Base-by-base conservation (phyloP, 2,797 vertebrate species). In the Salmo trutta region DNA sequence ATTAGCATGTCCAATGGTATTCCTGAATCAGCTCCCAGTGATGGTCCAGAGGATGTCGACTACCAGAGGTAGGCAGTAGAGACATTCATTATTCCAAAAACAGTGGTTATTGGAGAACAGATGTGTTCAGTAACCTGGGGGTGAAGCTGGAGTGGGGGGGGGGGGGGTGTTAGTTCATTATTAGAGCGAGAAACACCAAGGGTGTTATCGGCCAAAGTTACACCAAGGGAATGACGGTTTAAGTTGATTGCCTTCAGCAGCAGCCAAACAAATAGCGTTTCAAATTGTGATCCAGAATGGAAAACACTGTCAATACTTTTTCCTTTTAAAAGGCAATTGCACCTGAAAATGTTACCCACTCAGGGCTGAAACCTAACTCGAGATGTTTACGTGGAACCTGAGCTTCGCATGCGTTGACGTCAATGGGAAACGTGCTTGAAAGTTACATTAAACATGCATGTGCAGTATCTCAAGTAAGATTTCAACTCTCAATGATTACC, bases 31-130 rank as follows among this genome's bases (percentile, higher is more conserved):
- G 53, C 76, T 69, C 29, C 2, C 27, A 71, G 67, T 81, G 65
- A 69, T 0, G 0, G 10, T 74, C 71, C 71, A 70, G 53, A 78
- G 75, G 73, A 86, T 75, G 72, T 19, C 3, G 51, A 59, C 36
- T 80, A 54, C 66, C 77, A 21, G 69, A 77, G 87, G 75, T 76
- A 72, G 82, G 83, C 86, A 78, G 72, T 84, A 77, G 84, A 79
- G 77, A 84, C 73, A 70, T 62, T 62, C 12, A 47, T 74, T 52
- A 17, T 70, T 68, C 66, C 24, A 70, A 36, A 68, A 17, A 41
- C 73, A 31, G 53, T 53, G 68, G 74, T 66, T 73, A 73, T 12
- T 10, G 66, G 27, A 68, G 8, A 54, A 62, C 75, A 71, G 52
- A 64, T 64, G 59, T 59, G 56, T 59, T 64, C 59, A 12, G 59